A percentile compares a stretch with the other conserved stretches of the same genome.
These are phyloP conservation scores for Otocyon megalotis DNA, from an alignment of 2,113 vertebrate species.

Conservation along the genomic window DNA sequence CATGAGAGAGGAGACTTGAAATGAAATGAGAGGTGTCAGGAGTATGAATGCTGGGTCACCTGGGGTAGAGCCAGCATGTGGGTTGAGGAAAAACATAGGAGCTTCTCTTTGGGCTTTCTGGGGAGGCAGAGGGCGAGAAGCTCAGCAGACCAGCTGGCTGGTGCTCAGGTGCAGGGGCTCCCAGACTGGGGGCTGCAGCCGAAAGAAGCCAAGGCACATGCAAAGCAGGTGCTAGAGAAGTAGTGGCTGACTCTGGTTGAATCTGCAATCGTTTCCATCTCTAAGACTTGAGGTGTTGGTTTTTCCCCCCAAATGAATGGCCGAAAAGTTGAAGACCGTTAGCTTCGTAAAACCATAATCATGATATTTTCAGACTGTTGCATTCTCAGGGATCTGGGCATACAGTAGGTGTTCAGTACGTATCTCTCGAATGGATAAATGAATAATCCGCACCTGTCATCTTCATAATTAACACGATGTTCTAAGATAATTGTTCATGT, in stretches of 20 bases:
- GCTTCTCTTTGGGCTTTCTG: not conserved
- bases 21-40: fast-evolving
- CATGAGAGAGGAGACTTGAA: not conserved
- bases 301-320: not conserved
- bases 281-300: not conserved
- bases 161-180: not conserved
- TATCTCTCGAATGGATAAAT: not conserved
- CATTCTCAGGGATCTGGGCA: not conserved
- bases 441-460: not conserved
- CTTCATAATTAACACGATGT: not conserved
- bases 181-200: not conserved
- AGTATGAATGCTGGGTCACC: not conserved
- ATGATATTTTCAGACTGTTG: not conserved
- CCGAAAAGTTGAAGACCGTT: not conserved
- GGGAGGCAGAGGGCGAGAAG: too few species aligned
- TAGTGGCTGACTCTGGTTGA: not conserved
- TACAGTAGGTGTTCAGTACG: not conserved
- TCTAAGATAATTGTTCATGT: not conserved
- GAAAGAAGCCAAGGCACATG: not conserved
- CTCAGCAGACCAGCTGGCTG: not conserved
- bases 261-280: not conserved
- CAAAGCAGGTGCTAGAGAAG: not conserved
- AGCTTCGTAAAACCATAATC: not conserved
- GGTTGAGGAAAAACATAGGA: not conserved
- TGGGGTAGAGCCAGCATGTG: not conserved